phyloP scores from a whole-genome alignment of 2,797 vertebrate species.

The Halcyon leucocephala region DNA sequence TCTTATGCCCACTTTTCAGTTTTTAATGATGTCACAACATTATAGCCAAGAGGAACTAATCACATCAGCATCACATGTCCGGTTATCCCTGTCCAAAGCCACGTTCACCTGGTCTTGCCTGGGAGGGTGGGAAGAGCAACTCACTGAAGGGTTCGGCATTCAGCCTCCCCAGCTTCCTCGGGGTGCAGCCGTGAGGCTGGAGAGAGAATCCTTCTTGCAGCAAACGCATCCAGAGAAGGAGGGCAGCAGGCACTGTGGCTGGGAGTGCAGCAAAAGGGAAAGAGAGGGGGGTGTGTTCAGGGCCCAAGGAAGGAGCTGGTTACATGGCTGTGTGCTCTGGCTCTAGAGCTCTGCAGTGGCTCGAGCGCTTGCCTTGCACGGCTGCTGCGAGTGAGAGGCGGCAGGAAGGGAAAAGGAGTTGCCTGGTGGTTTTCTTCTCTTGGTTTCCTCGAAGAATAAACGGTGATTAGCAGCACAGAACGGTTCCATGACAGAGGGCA shows the following conservation, averaged over 20 bases:
- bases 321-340: background rate
- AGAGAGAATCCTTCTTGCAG: background rate
- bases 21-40: background rate
- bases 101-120: accelerated
- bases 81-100: background rate
- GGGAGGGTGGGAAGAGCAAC: background rate
- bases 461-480: background rate
- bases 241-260: background rate
- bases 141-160: background rate
- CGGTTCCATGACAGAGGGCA: background rate
- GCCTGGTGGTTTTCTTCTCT: background rate
- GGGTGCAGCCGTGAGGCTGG: background rate
- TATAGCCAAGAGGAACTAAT: background rate
- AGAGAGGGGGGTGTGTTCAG: background rate
- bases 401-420: background rate
- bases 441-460: background rate
- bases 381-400: background rate
- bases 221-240: background rate
- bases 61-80: background rate
- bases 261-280: background rate
- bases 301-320: background rate
- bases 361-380: background rate
- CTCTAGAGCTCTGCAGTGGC: background rate
- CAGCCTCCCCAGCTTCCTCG: background rate
- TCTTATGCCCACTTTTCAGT: background rate